Percentiles rank a stretch among this genome's conserved stretches.
Conservation (phyloP, 2,113 vertebrate species). For the Hipposideros armiger region DNA sequence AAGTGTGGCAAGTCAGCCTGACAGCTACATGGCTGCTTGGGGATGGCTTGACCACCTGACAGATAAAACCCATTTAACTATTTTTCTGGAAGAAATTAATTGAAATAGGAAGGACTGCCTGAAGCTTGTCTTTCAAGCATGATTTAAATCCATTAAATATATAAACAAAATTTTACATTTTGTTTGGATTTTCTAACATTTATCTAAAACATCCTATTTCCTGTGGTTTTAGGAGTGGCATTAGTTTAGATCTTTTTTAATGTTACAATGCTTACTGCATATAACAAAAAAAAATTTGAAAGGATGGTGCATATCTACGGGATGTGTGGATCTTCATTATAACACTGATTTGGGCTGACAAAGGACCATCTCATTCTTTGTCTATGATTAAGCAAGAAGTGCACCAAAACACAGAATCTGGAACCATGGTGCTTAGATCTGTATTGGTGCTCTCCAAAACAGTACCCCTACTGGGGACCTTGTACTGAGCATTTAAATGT, state of each 20-base stretch:
- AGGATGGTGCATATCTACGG: neutral
- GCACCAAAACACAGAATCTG: neutral
- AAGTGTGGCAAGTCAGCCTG: neutral
- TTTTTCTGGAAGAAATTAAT: slow-evolving; percentile 17
- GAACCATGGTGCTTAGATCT: neutral
- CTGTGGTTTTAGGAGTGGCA: neutral
- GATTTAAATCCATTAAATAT: neutral
- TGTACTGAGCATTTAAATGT: neutral
- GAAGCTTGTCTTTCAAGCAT: neutral
- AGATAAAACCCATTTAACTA: neutral
- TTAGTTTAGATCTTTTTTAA: neutral
- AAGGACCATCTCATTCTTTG: neutral
- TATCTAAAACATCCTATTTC: neutral
- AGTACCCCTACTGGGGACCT: neutral
- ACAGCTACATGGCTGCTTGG: neutral
- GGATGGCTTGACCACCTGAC: neutral
- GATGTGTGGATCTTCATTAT: neutral
- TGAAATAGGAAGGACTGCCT: neutral
- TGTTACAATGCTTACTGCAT: neutral
- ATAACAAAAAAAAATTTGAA: neutral
- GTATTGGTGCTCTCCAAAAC: neutral
- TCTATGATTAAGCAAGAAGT: neutral
- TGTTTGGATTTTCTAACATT: neutral
- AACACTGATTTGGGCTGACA: neutral
- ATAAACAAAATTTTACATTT: neutral